Evolutionary conservation across 2,888 invertebrate genomes (phyloP).

Genomic region (Aelia acuminata): DNA sequence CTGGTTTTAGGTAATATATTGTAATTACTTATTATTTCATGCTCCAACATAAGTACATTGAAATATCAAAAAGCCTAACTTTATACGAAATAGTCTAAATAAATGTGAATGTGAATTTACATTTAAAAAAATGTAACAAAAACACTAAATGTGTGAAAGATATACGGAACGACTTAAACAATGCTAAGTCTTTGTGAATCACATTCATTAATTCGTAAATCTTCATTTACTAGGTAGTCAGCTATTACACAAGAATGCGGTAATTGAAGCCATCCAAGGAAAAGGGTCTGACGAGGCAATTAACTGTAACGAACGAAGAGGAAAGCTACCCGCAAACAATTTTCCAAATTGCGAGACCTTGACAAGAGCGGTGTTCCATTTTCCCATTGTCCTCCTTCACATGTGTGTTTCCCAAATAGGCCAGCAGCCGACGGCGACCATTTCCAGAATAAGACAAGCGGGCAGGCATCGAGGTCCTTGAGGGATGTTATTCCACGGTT

Average conservation of each 20-base stretch:
- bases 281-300: neutral
- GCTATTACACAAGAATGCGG: neutral
- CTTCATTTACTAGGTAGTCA: too few relatives aligned
- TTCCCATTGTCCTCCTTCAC: slow-evolving; percentile 16
- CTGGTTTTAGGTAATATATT: too few relatives aligned
- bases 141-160: too few relatives aligned
- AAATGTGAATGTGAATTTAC: too few relatives aligned
- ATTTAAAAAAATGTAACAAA: too few relatives aligned
- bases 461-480: slow-evolving; percentile 16
- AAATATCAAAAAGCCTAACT: too few relatives aligned
- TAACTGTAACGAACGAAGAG: neutral
- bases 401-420: slow-evolving; percentile 29
- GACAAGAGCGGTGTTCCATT: neutral
- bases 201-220: too few relatives aligned
- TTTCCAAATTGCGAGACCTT: slow-evolving; percentile 17
- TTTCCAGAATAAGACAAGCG: slow-evolving; percentile 17
- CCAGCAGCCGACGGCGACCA: neutral
- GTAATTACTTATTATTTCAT: too few relatives aligned
- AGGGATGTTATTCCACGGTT: neutral
- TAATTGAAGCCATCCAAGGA: neutral
- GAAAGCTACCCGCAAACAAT: neutral
- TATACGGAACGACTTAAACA: too few relatives aligned
- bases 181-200: too few relatives aligned
- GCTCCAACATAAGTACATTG: too few relatives aligned
- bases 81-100: too few relatives aligned